Evolutionary conservation across 1,140 invertebrate species (phyloP), one percentile per base, ranked within the genome.

Genomic region (Brachionus rubens): DNA sequence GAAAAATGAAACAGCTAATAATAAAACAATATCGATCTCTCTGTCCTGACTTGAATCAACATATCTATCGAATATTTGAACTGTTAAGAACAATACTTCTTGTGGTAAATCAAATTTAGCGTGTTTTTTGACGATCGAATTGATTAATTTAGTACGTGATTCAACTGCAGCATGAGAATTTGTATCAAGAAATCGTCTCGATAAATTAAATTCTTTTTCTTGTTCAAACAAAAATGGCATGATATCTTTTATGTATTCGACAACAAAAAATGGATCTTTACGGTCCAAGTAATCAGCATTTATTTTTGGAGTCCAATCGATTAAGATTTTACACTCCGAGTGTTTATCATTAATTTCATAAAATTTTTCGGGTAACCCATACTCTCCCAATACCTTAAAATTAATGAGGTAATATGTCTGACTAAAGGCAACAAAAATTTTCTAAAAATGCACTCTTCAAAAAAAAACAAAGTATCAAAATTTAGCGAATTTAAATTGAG

Each of bases 21-120:
- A 41, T 43, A 65, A n/a, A 26, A 65, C 1, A 7, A 65, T 10
- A 43, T 65, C 59, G 9, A 43, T 16, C 9, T 46, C 41, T 4
- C 26, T n/a, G 12, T 43, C 1, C 10, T 6, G 59, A 6, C 9
- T 41, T 26, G 43, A 1, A 26, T 65, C 59, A 3, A 65, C 12
- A 43, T 65, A 65, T 43, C 40, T 19, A 28, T 65, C 59, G n/a
- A 65, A 43, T 28, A 65, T 65, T 65, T 65, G 59, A 24, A 65
- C 59, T 16, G 41, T 43, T 24, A 43, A 46, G 24, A 43, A 65
- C 19, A 65, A 43, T 24, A 65, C 59, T 65, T 65, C 59, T 65
- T 41, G 59, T n/a, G 5, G n/a, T 14, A 65, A 43, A 43, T 41
- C 19, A 65, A 65, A 43, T n/a, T 65, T 65, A 14, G 43, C 24